Evolutionary conservation across 1,140 invertebrate genomes (phyloP).

Genomic region (Drosophila yakuba): DNA sequence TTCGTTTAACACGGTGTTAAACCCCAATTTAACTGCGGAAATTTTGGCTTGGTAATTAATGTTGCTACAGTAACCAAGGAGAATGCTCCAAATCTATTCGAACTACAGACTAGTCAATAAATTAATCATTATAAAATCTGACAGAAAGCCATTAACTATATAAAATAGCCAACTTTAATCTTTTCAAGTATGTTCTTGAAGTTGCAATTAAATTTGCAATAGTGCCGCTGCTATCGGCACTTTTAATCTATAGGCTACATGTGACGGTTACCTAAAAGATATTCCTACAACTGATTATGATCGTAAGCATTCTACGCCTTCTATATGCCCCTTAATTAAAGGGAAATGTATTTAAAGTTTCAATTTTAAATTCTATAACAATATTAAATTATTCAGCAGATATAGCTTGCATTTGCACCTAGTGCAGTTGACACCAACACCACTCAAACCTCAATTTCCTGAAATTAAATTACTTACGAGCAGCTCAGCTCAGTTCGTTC

Average conservation of each 20-base stretch:
- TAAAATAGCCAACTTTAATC: conserved; percentile 23
- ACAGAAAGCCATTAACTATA: conserved; percentile 26
- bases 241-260: conserved; percentile 9
- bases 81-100: background rate
- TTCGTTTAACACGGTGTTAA: no score
- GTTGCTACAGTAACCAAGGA: background rate
- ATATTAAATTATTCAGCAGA: conserved; percentile 8
- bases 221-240: background rate
- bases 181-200: conserved; percentile 16
- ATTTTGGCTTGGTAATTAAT: no score
- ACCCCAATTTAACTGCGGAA: no score
- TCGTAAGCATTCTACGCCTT: background rate
- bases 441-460: conserved; percentile 73
- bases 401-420: conserved; percentile 22
- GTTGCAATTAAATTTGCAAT: conserved; percentile 23
- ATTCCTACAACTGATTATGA: background rate
- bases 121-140: conserved; percentile 69
- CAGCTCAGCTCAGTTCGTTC: conserved; percentile 11
- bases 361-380: no score
- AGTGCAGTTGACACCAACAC: conserved; percentile 37
- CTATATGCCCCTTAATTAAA: background rate
- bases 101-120: conserved; percentile 38
- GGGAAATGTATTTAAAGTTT: no score
- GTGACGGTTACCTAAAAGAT: conserved; percentile 6
- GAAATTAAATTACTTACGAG: conserved; percentile 61